A percentile compares a stretch with the other conserved stretches of the same genome.
phyloP scores from a whole-genome alignment of 1,140 invertebrate genomes.

The Cephus cinctus region DNA sequence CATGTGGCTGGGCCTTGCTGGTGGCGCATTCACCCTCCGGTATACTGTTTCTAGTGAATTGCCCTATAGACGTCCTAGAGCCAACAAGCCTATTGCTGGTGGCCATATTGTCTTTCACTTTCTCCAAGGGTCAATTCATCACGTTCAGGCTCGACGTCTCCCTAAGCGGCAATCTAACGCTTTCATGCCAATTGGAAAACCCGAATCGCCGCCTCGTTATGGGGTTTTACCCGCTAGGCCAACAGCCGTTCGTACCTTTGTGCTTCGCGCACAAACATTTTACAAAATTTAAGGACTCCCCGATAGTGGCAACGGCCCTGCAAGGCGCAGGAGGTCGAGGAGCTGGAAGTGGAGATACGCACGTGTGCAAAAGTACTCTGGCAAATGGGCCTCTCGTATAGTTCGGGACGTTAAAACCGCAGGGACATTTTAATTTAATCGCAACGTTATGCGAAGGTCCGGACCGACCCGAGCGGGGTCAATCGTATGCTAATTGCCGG shows the following conservation, averaged over 20 bases:
- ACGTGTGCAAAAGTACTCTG: too few species aligned
- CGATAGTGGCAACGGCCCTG: neutral
- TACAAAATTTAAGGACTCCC: neutral
- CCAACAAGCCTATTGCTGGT: constrained; percentile 13
- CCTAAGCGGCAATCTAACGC: too few species aligned
- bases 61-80: too few species aligned
- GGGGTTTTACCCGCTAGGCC: too few species aligned
- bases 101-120: constrained; percentile 22
- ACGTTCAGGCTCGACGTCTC: too few species aligned
- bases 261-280: too few species aligned
- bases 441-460: constrained; percentile 17
- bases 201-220: constrained; percentile 20
- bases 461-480: constrained; percentile 44
- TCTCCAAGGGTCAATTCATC: too few species aligned
- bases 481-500: constrained; percentile 57
- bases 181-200: constrained; percentile 36
- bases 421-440: constrained; percentile 35
- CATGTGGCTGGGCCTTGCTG: constrained; percentile 21
- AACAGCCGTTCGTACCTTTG: too few species aligned
- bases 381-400: too few species aligned
- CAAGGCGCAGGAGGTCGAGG: neutral
- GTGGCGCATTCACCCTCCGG: constrained; percentile 21
- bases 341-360: too few species aligned
- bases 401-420: constrained; percentile 15
- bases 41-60: too few species aligned